Conservation (phyloP, 1,140 invertebrate species). For the Zaprionus lachaisei region DNA sequence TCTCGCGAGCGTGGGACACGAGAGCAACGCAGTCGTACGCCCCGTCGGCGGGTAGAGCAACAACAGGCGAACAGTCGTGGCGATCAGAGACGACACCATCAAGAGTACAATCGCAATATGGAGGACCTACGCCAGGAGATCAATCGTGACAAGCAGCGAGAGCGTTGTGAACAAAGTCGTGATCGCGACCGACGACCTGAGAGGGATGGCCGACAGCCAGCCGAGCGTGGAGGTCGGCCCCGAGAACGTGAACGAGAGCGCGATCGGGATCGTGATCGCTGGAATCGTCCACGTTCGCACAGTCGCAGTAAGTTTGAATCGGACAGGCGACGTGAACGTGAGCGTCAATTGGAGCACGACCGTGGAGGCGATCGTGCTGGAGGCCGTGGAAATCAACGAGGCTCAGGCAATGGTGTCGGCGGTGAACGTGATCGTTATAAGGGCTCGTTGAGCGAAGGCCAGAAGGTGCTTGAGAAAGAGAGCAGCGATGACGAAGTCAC, state of each 20-base stretch:
- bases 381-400: constrained; percentile 69
- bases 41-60: constrained; percentile 55
- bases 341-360: constrained; percentile 66
- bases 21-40: constrained; percentile 59
- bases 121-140: constrained; percentile 82
- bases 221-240: constrained; percentile 42
- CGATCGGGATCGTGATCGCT: constrained; percentile 71
- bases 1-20: constrained; percentile 33
- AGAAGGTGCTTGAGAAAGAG: constrained; percentile 87
- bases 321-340: constrained; percentile 67
- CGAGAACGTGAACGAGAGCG: constrained; percentile 62
- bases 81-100: constrained; percentile 79
- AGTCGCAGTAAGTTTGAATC: constrained; percentile 83
- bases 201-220: constrained; percentile 36
- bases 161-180: constrained; percentile 66
- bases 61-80: constrained; percentile 30
- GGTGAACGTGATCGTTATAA: constrained; percentile 83
- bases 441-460: constrained; percentile 93
- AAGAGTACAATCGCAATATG: constrained; percentile 78
- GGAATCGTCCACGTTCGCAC: constrained; percentile 70
- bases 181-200: constrained; percentile 58
- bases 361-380: constrained; percentile 60
- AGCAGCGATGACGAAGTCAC: constrained; percentile 88
- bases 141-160: constrained; percentile 79
- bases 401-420: constrained; percentile 62